Percentiles rank a stretch among this genome's conserved stretches.
Evolutionary conservation across 2,797 vertebrate genomes (phyloP).

Genomic region (Tokudaia tokunoshimensis): DNA sequence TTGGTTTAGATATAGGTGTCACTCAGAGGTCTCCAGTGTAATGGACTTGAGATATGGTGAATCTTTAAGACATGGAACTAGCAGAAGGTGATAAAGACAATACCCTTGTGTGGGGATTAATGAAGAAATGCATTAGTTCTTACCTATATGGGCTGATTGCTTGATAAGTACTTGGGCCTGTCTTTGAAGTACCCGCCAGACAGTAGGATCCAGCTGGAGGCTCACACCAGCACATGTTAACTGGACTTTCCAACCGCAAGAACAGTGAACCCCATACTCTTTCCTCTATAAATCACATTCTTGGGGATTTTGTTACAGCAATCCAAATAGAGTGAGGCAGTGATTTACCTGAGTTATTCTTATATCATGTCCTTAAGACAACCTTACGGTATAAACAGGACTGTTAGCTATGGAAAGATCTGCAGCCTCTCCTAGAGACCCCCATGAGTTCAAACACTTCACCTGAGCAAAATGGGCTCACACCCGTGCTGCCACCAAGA

Average conservation of each 20-base stretch:
- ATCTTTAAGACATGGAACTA: not conserved
- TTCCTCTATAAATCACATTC: not conserved
- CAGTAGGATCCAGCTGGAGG: not conserved
- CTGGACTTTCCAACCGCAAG: not conserved
- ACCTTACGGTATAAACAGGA: not conserved
- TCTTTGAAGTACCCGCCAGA: not conserved
- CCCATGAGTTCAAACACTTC: not conserved
- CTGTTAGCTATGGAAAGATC: not conserved
- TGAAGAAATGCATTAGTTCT: not conserved
- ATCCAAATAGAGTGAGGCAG: not conserved
- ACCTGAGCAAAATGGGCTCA: not conserved
- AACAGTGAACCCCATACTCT: not conserved
- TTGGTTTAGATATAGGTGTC: not conserved
- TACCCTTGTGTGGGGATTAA: not conserved
- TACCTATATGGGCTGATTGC: not conserved
- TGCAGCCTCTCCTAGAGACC: not conserved
- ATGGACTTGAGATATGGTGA: not conserved
- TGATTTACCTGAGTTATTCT: not conserved
- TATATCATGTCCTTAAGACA: not conserved
- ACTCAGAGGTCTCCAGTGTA: not conserved
- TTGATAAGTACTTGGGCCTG: not conserved
- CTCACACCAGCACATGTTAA: not conserved
- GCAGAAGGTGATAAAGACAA: not conserved
- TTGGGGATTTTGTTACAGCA: not conserved
- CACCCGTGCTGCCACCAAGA: not conserved